These are phyloP conservation scores for Rosalia funebris DNA, from an alignment of 2,888 invertebrate genomes.

Conservation along the genomic window DNA sequence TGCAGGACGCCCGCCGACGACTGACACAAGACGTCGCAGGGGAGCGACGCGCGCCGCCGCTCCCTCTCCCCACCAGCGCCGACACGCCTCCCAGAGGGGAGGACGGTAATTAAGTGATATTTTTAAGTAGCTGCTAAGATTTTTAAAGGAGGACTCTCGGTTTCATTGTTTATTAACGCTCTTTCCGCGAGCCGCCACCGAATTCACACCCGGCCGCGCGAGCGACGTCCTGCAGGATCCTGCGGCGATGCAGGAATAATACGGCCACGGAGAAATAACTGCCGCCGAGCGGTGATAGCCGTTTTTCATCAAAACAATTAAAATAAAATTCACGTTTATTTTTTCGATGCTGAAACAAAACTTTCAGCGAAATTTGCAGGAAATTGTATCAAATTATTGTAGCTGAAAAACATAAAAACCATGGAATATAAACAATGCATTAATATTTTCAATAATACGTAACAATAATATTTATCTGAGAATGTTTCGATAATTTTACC, in stretches of 20 bases:
- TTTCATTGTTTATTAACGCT: conserved; percentile 44
- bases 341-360: too few species aligned
- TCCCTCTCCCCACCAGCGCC: conserved; percentile 50
- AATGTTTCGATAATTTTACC: too few species aligned
- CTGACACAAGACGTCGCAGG: conserved; percentile 64
- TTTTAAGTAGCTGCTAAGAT: conserved; percentile 64
- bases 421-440: too few species aligned
- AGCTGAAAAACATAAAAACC: too few species aligned
- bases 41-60: conserved; percentile 60
- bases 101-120: conserved; percentile 62
- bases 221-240: neutral
- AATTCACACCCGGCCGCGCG: neutral
- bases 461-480: too few species aligned
- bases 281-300: too few species aligned
- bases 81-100: conserved; percentile 62
- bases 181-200: conserved; percentile 11
- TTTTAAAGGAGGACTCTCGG: conserved; percentile 60
- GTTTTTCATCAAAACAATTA: too few species aligned
- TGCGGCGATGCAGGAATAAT: conserved; percentile 4
- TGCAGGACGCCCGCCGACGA: conserved; percentile 64
- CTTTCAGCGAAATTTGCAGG: too few species aligned
- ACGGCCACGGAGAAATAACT: too few species aligned
- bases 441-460: too few species aligned
- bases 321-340: too few species aligned
- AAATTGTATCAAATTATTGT: too few species aligned